Base-by-base conservation (phyloP, 2,888 invertebrate genomes). In the Meiosimyza platycephala region DNA sequence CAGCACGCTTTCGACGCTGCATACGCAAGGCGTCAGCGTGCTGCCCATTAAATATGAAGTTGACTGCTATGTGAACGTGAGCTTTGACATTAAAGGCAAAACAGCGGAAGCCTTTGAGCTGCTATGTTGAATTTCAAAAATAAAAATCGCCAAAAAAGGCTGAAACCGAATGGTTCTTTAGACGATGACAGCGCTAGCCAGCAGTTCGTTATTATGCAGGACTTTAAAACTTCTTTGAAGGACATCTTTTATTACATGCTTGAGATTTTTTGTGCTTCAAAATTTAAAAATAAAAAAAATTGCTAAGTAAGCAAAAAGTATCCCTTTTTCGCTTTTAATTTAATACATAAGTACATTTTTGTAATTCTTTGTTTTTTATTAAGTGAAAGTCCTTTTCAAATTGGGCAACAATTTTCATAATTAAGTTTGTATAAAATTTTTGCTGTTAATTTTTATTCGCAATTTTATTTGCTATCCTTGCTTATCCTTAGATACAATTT, bases 1-100 rank as follows among this genome's bases (percentile, higher is more conserved):
- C 40, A 7, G 40, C 40, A 40, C 9, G 40, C 40, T 40, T 40
- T 1, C 40, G 7, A 40, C 9, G 40, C 40, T 16, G 51, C 2
- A 64, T 13, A 28, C 18, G 64, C 12, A 51, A 18, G 64, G 64
- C 33, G 52, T 70, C 62, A 62, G 63, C 63, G 63, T 54, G 63
- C 0, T 40, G 40, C 63, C 70, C 63, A 70, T 70, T 63, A 70
- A 70, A 70, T 63, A 70, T 63, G 33, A 70, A 70, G 63, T 70
- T 70, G 52, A 70, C 62, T 70, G 63, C 68, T 59, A 55, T 40
- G 63, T 40, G 54, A 63, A 70, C 70, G 70, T 70, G 70, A 59
- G 40, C 57, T 40, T 40, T 40, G 40, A 40, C 40, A 40, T 6
- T 40, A 40, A 40, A 40, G 40, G 9, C 40, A 6, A 40, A 40